Percentiles rank a stretch among this genome's conserved stretches.
phyloP scores from a whole-genome alignment of 2,113 vertebrate species.

The Neodontobutis hainanensis region DNA sequence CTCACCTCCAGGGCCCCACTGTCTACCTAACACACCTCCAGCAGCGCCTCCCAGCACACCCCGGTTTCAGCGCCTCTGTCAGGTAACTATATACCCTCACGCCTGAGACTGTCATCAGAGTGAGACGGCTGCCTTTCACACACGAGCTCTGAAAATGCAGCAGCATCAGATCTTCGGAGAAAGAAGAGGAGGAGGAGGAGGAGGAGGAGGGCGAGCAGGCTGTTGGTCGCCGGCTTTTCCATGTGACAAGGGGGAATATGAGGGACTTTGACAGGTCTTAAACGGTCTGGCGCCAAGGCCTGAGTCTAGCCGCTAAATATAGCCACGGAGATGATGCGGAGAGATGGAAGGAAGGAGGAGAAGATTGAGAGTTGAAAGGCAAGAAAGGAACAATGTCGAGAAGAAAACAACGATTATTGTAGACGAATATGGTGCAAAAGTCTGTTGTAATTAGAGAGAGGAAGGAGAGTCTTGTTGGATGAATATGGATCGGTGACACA shows the following conservation, averaged over 20 bases:
- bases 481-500: conserved; percentile 42
- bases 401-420: conserved; percentile 69
- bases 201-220: conserved; percentile 48
- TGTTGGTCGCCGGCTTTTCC: conserved; percentile 77
- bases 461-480: conserved; percentile 32
- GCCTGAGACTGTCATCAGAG: neutral
- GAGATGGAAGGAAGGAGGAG: conserved; percentile 84
- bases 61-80: neutral
- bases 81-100: neutral
- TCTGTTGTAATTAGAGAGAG: conserved; percentile 57
- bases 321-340: conserved; percentile 85
- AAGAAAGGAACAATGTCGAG: conserved; percentile 69
- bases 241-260: conserved; percentile 94
- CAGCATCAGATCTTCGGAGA: conserved; percentile 20
- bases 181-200: conserved; percentile 37
- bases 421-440: conserved; percentile 60
- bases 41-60: neutral
- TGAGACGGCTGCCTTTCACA: neutral
- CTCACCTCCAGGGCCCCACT: conserved; percentile 10
- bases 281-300: conserved; percentile 95
- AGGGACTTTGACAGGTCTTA: conserved; percentile 97
- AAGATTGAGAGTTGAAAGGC: conserved; percentile 81
- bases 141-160: neutral
- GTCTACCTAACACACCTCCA: conserved; percentile 8
- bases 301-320: conserved; percentile 91